Evolutionary conservation across 1,140 invertebrate species (phyloP), one percentile per base, ranked within the genome.

Genomic region (Psilanteris sp.): DNA sequence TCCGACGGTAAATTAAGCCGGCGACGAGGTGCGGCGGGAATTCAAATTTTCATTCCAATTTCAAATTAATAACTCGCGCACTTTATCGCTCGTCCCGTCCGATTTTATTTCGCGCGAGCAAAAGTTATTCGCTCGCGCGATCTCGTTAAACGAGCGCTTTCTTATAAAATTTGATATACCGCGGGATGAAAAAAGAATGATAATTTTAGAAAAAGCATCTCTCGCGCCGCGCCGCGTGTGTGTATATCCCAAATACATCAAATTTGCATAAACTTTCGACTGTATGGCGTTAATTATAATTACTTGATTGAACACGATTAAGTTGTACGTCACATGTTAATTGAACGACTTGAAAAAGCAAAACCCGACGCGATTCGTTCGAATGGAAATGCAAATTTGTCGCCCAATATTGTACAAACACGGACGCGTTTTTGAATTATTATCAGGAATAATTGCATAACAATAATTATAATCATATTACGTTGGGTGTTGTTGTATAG

Each of bases 291-390:
- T 36, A 46, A 62, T 62, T 62, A 44, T 48, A 39, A 46, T 50
- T 39, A 31, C 57, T 62, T 16, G 43, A 39, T 37, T 24, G 48
- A 37, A 26, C 37, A 20, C 48, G 61, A 54, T 66, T 66, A 55
- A 32, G 29, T 66, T 44, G 14, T 46, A 44, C 29, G 39, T 46
- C 32, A 66, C 32, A 14, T 22, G 32, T 52, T 43, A 52, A 43
- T 52, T 50, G 44, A 36, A 61, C 41, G 11, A 14, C 29, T 54
- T 5, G 20, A 41, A 34, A 26, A 20, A 6, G 0, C 14, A 11
- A 22, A n/a, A n/a, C n/a, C n/a, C n/a, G 46, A 50, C 37, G 8
- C 26, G 41, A 52, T 22, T 14, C 36, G 31, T 26, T 29, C 34
- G 16, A 26, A 36, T 24, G 46, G 20, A 27, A 39, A 32, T 48